Base-by-base conservation (phyloP, 2,113 vertebrate genomes). In the Sorex araneus region DNA sequence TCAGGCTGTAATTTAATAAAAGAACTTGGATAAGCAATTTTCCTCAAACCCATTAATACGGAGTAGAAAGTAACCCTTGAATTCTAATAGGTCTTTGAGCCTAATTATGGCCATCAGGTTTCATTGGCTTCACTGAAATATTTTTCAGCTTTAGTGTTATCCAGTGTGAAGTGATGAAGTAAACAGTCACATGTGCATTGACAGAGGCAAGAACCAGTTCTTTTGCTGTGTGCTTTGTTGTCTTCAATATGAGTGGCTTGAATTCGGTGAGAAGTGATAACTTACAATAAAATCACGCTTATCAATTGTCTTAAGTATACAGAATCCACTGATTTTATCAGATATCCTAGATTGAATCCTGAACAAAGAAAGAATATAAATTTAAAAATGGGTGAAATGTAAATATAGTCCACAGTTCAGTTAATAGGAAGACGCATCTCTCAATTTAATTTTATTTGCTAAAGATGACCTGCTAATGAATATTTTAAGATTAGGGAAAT, bases 1-100 rank as follows among this genome's bases (percentile, higher is more conserved):
- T 93, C 50, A 84, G 50, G 54, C 2, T 75, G 57, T 78, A 50
- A 50, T 30, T 91, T 84, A 81, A 63, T 23, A 89, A 84, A 92
- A 89, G 3, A 84, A 40, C 4, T n/a, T 66, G 36, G 21, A 11
- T 50, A 85, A 80, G 15, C 47, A 28, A 21, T 63, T 85, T 91
- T 45, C 23, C 27, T 85, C n/a, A 78, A n/a, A 73, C 36, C 3
- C 3, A 54, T 71, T 63, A 40, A 40, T 40, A 70, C 32, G 23
- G 57, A 89, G 19, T 6, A 75, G 15, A 73, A 84, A 36, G 70
- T 6, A 11, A 45, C 7, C 25, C 0, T 60, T 8, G 75, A 28
- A 6, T 25, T 73, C 36, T 18, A 13, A 13, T 27, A 47, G 18
- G 40, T 75, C 19, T 81, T 67, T 57, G 60, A 57, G 90, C 73